phyloP scores from a whole-genome alignment of 2,113 vertebrate genomes.

The Erythrolamprus reginae region DNA sequence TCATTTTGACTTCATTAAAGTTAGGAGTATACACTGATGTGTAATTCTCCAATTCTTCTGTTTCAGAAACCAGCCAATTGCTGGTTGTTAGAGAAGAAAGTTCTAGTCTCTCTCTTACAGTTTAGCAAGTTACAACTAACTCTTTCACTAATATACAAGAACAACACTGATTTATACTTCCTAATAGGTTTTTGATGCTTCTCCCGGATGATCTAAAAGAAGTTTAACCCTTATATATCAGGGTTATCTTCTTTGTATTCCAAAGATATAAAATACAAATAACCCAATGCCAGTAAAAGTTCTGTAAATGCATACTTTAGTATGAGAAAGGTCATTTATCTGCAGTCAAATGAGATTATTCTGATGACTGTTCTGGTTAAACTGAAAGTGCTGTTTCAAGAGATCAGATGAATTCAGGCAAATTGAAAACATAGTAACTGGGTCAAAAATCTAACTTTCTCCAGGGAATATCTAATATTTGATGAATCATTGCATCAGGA shows the following conservation, averaged over 20 bases:
- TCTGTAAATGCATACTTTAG: background rate
- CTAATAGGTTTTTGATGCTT: background rate
- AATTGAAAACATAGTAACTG: background rate
- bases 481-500: background rate
- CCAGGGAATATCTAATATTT: background rate
- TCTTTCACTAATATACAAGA: fast-evolving
- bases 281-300: constrained; percentile 12
- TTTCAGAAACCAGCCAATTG: background rate
- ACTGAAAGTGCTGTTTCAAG: background rate
- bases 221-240: background rate
- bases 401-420: background rate
- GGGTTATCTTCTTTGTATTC: background rate
- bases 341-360: constrained; percentile 28
- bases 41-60: background rate
- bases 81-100: background rate
- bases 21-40: background rate
- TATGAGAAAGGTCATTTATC: constrained; percentile 32
- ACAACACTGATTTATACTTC: background rate
- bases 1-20: background rate
- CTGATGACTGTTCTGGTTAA: constrained; percentile 24
- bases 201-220: background rate
- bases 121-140: background rate
- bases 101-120: background rate
- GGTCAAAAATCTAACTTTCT: background rate
- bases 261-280: constrained; percentile 19